Evolutionary conservation across 2,797 vertebrate species (phyloP), one percentile per base, ranked within the genome.

Genomic region (Hippocampus kuda): DNA sequence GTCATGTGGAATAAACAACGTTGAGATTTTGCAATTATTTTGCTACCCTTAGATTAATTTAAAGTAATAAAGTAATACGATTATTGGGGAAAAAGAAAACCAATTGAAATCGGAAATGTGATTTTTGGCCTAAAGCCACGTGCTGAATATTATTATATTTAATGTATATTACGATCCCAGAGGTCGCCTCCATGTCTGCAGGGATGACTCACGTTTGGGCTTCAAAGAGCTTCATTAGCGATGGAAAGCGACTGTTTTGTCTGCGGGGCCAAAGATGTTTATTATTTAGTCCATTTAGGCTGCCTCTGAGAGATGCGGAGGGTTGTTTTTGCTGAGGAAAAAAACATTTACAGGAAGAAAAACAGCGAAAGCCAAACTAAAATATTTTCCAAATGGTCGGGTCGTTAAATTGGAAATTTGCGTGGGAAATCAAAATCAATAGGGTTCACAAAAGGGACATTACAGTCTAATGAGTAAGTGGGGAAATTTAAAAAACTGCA

Each of bases 211-310:
- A 81, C 81, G 81, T 84, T 88, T 77, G 77, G 73, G 75, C 82
- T 77, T 79, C 73, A 86, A 82, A 77, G 73, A 80, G 77, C 78
- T 88, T 90, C 89, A 90, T 91, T 91, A 88, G 72, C 20, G 73
- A 82, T 85, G 1, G 41, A 30, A 79, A 82, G 72, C 81, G 53
- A 80, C 73, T 75, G 72, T 73, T 60, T n/a, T 46, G 75, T 80
- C 87, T 79, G 74, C 1, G 67, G 84, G 87, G 87, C 75, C 74
- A 76, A 77, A 81, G 38, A 80, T 83, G 80, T 88, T 87, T 84
- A 83, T 87, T 72, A 85, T 84, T 82, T 67, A 15, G 22, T 53
- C 18, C 3, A n/a, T 62, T 64, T 64, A 24, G 62, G 12, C 22
- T 42, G 34, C 24, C 63, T 46, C 22, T 8, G 41, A 46, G 79